Evolutionary conservation across 30 jellyfish, hydroid and myxozoan genomes (phyloP), one percentile per base, ranked within the genome.

Genomic region (Turritopsis dohrnii): DNA sequence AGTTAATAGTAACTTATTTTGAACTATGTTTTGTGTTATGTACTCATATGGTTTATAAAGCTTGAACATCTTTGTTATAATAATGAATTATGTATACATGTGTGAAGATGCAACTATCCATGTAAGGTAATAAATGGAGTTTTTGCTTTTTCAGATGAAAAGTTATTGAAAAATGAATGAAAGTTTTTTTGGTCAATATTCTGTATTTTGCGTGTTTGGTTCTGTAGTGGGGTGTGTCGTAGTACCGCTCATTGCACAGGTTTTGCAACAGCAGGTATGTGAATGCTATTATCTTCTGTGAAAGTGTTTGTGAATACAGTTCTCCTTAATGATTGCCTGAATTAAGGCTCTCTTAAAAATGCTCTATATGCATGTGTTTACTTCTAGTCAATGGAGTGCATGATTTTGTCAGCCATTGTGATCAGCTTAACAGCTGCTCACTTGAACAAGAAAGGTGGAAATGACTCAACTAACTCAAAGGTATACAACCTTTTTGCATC

Each of bases 361-460:
- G n/a, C n/a, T n/a, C n/a, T n/a, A n/a, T n/a, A n/a, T n/a, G n/a
- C n/a, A n/a, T 76, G 24, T 76, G 23, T 72, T 27, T 18, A 1
- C 7, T 72, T 84, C 28, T 54, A 85, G 92, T 85, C 92, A 31
- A 54, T 85, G 84, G 92, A 85, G 27, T 85, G 92, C 60, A 69
- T 85, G 84, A 85, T 85, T 28, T 28, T 85, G 22, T 85, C 92
- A 16, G 92, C 92, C 17, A 54, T 85, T 16, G 89, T 85, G n/a
- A 52, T 85, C 71, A 85, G 90, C 53, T 71, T 85, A n/a, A 85
- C 92, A 1, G 92, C 92, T 29, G 89, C 92, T 24, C 92, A 77
- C 54, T 76, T 85, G 41, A 85, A 85, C 21, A 75, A 79, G 31
- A 77, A 77, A 65, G 52, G 75, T 26, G 30, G 52, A 0, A 72